Evolutionary conservation across 1,140 invertebrate species (phyloP).

Genomic region (Antheraea pernyi): DNA sequence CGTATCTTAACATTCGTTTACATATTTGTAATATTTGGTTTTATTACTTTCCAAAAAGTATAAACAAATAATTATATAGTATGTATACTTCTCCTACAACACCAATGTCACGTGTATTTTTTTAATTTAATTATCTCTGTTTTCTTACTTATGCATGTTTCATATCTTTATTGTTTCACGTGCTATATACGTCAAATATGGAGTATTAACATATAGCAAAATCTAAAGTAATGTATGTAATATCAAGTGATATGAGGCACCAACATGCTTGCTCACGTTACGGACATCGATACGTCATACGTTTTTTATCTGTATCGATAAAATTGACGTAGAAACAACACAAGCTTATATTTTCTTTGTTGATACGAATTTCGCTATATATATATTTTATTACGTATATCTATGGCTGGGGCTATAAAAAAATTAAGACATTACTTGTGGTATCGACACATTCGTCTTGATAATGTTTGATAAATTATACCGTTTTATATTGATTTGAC

Average conservation of each 20-base stretch:
- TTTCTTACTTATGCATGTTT: background rate
- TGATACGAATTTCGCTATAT: background rate
- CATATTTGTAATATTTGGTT: too few relatives aligned
- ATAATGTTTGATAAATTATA: constrained; percentile 3
- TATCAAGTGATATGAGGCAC: background rate
- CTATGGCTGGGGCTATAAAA: background rate
- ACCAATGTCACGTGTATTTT: background rate
- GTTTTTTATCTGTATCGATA: constrained; percentile 11
- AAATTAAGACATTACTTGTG: background rate
- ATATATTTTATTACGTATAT: background rate
- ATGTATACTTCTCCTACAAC: too few relatives aligned
- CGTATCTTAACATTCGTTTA: too few relatives aligned
- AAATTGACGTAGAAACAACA: constrained; percentile 11
- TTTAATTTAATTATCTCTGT: background rate
- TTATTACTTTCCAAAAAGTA: too few relatives aligned
- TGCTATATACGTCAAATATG: background rate
- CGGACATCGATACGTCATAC: background rate
- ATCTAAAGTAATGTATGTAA: background rate
- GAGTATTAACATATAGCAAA: background rate
- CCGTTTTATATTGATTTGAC: background rate
- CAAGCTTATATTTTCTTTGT: background rate
- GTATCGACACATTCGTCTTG: background rate
- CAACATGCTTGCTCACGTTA: background rate
- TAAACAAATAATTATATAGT: too few relatives aligned
- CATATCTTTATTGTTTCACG: background rate